Percentiles rank a stretch among this genome's conserved stretches.
These are phyloP conservation scores for Mactra quadrangularis DNA, from an alignment of 1,140 invertebrate species.

Conservation along the genomic window DNA sequence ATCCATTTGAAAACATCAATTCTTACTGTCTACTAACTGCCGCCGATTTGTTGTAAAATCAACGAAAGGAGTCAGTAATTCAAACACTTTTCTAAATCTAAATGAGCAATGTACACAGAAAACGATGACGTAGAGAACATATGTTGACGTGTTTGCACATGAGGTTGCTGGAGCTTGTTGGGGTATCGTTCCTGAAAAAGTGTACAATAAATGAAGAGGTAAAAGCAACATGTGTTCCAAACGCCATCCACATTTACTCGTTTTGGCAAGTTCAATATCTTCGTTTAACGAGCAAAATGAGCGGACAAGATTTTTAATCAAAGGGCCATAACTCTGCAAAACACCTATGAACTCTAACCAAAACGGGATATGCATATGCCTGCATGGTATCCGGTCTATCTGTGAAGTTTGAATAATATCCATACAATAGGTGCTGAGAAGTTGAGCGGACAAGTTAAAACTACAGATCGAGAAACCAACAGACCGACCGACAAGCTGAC, in stretches of 20 bases:
- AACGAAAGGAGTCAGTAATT: slow-evolving; percentile 7
- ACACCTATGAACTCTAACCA: too few species aligned
- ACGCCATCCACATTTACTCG: background rate
- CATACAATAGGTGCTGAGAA: too few species aligned
- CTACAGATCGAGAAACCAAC: background rate
- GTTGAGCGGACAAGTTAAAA: too few species aligned
- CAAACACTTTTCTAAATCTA: slow-evolving; percentile 15
- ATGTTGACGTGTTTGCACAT: slow-evolving; percentile 46
- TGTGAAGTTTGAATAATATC: too few species aligned
- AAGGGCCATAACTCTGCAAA: too few species aligned
- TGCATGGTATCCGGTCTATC: too few species aligned
- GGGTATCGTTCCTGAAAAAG: slow-evolving; percentile 42
- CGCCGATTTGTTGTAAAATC: background rate
- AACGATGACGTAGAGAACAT: slow-evolving; percentile 47
- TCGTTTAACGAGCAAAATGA: background rate
- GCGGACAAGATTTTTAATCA: too few species aligned
- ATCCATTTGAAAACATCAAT: too few species aligned
- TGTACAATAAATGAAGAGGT: background rate
- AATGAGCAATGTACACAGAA: slow-evolving; percentile 54
- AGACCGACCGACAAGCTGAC: too few species aligned
- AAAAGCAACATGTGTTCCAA: background rate
- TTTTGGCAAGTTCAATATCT: background rate
- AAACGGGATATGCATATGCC: too few species aligned
- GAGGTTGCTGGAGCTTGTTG: slow-evolving; percentile 46
- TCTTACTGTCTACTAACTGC: too few species aligned